phyloP scores from a whole-genome alignment of 2,113 vertebrate genomes.

The Balaeniceps rex region DNA sequence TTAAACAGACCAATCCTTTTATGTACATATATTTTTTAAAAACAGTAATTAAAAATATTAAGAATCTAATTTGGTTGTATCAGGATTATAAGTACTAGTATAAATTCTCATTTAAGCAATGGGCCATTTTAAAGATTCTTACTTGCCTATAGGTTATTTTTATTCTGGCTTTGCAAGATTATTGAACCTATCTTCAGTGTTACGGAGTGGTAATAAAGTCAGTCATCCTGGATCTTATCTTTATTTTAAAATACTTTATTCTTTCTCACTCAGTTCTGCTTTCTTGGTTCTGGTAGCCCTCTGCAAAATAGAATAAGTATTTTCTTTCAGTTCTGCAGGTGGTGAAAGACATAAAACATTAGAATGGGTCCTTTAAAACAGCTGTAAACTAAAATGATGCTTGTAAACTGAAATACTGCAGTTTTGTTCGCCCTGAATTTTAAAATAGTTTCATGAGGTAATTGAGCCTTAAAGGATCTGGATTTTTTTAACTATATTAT shows the following conservation, averaged over 20 bases:
- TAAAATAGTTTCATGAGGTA: slow-evolving; percentile 58
- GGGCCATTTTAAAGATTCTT: background rate
- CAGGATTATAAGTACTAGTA: background rate
- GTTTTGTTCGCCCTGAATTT: slow-evolving; percentile 51
- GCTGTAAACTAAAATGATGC: slow-evolving; percentile 48
- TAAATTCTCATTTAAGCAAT: background rate
- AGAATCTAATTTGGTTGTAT: background rate
- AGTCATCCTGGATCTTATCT: background rate
- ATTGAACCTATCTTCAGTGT: background rate
- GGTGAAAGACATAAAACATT: slow-evolving; percentile 36
- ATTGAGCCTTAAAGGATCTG: slow-evolving; percentile 56
- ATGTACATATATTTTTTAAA: background rate
- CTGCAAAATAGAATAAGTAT: slow-evolving; percentile 8
- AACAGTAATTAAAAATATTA: background rate
- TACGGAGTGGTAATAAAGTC: background rate
- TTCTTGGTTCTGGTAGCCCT: slow-evolving; percentile 11
- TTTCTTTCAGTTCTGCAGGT: slow-evolving; percentile 45
- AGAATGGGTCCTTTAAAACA: slow-evolving; percentile 48
- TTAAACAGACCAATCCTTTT: background rate
- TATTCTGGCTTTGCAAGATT: background rate
- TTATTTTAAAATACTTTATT: background rate
- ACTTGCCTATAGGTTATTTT: background rate
- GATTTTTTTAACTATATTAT: slow-evolving; percentile 30
- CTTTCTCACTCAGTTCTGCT: background rate
- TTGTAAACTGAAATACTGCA: slow-evolving; percentile 52